Conservation (phyloP, 2,113 vertebrate species). For the Pygoscelis adeliae region DNA sequence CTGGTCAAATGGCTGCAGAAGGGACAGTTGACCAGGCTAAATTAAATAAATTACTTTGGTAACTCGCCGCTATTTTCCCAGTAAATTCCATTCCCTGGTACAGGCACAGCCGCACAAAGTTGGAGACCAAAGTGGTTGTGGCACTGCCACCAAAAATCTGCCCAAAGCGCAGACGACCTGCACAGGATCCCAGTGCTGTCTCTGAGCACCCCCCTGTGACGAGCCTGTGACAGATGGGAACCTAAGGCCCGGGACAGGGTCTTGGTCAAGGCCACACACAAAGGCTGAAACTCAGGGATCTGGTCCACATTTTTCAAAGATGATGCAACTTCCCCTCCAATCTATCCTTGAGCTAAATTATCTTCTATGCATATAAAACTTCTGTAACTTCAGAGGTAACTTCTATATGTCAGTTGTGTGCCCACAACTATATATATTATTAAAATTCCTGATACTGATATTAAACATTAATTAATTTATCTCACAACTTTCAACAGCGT, state of each 20-base stretch:
- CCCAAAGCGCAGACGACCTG: not conserved
- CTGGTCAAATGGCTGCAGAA: not conserved
- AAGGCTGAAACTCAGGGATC: not conserved
- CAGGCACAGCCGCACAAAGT: not conserved
- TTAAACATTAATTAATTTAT: not conserved
- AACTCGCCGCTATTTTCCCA: not conserved
- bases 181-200: not conserved
- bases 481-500: not conserved
- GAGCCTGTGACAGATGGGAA: not conserved
- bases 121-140: not conserved
- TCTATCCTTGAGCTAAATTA: not conserved
- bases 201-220: not conserved
- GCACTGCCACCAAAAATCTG: not conserved
- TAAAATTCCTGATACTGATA: not conserved
- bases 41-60: not conserved
- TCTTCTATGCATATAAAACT: not conserved
- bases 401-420: not conserved
- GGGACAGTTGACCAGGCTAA: not conserved
- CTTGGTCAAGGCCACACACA: not conserved
- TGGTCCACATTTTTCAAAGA: not conserved
- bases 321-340: not conserved
- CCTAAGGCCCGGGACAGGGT: not conserved
- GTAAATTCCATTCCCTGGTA: not conserved
- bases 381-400: not conserved
- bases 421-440: not conserved